Percentiles rank a stretch among this genome's conserved stretches.
phyloP scores from a whole-genome alignment of 2,113 vertebrate species.

The Callocephalon fimbriatum region DNA sequence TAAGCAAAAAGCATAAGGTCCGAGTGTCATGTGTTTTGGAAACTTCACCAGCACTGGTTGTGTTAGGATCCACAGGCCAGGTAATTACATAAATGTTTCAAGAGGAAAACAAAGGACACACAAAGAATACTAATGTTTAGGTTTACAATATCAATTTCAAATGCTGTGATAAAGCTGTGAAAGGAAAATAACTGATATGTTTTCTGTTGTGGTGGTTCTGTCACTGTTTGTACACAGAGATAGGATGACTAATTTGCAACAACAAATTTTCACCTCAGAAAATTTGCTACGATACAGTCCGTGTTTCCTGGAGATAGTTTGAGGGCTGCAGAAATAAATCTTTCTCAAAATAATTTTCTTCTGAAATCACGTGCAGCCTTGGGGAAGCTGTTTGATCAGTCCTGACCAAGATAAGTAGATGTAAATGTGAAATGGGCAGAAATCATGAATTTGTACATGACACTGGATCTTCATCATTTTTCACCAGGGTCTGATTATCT shows the following conservation, averaged over 20 bases:
- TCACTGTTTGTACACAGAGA: not conserved
- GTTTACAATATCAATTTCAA: not conserved
- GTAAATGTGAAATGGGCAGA: not conserved
- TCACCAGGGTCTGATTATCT: not conserved
- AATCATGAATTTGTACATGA: not conserved
- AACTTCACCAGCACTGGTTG: not conserved
- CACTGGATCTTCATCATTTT: not conserved
- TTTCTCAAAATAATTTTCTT: not conserved
- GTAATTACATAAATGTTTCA: not conserved
- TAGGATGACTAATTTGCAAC: not conserved
- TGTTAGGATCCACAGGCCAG: not conserved
- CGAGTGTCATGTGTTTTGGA: not conserved
- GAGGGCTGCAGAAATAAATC: not conserved
- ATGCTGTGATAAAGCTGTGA: not conserved
- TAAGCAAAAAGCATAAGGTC: not conserved
- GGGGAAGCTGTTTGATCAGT: not conserved
- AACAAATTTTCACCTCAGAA: not conserved
- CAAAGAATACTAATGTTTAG: not conserved
- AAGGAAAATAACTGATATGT: not conserved
- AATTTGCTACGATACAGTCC: not conserved
- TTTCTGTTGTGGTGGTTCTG: not conserved
- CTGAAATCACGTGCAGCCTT: not conserved
- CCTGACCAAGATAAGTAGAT: not conserved
- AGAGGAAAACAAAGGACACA: not conserved
- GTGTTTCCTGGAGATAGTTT: not conserved